A percentile compares a stretch with the other conserved stretches of the same genome.
phyloP scores from a whole-genome alignment of 2,888 invertebrate genomes.

The Nomada fabriciana region DNA sequence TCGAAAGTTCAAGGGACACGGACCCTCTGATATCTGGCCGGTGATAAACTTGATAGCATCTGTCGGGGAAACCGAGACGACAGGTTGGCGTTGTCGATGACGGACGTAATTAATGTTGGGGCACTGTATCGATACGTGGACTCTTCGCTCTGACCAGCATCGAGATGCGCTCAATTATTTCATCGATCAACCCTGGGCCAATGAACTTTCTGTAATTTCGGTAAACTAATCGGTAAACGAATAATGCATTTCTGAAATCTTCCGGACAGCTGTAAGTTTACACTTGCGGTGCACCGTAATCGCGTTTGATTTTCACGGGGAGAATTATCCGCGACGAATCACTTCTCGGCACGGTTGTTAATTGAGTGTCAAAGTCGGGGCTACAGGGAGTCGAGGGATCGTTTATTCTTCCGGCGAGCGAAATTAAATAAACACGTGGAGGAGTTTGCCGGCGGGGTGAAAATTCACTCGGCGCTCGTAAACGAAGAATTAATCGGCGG shows the following conservation, averaged over 20 bases:
- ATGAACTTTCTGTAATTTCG: no score
- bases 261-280: background rate
- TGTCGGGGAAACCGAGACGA: constrained; percentile 43
- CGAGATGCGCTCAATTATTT: background rate
- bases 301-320: constrained; percentile 1
- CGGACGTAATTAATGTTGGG: constrained; percentile 47
- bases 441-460: background rate
- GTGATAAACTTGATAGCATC: constrained; percentile 54
- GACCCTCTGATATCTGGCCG: constrained; percentile 34
- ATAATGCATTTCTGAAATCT: background rate
- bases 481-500: constrained; percentile 30
- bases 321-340: background rate
- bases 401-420: constrained; percentile 33
- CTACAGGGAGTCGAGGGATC: constrained; percentile 17
- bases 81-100: constrained; percentile 50
- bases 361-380: constrained; percentile 34
- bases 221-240: no score
- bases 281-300: background rate
- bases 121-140: background rate
- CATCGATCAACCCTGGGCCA: background rate
- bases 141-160: background rate
- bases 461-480: constrained; percentile 24
- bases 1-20: constrained; percentile 49
- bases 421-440: constrained; percentile 48
- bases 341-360: constrained; percentile 25